Base-by-base conservation (phyloP, 2,113 vertebrate genomes). In the Podarcis raffonei region DNA sequence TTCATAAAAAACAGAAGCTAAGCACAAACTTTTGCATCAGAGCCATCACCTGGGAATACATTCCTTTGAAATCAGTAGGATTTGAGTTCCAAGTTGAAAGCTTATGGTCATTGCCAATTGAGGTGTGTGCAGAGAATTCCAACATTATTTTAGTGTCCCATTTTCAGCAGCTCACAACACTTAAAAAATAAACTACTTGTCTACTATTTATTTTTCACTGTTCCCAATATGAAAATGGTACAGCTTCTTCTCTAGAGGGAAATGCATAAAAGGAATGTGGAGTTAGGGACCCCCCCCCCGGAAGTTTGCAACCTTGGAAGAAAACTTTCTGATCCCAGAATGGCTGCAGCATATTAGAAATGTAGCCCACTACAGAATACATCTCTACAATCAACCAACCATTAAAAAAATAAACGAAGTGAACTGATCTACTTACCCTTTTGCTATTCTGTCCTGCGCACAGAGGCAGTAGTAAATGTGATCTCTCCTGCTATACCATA, bases 401-500 rank as follows among this genome's bases (percentile, higher is more conserved):
- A 53, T 53, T 12, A 53, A 53, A 53, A 53, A 12, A 53, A 12
- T 11, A 48, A 48, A 48, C 48, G 2, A 16, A 8, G 39, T 25
- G 30, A 32, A 15, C 4, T 27, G 3, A 77, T 69, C 71, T 12
- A 80, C 91, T 91, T 87, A 53, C 74, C 90, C 81, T 79, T 87
- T 90, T 82, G 65, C 48, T 91, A 72, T 30, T 92, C 92, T 87
- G 90, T 65, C 91, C 57, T 93, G 90, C 39, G 91, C 35, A 87
- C 22, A 3, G 89, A 89, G 86, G 90, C 85, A 69, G 81, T 91
- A 37, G 91, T 93, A 86, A 94, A 18, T 1, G 93, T 78, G 69
- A 86, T 86, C 81, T 93, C 65, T 89, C 90, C 94, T 80, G 92
- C 89, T 91, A 94, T 85, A 87, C 93, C 80, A 0, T 81, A 87